phyloP scores from a whole-genome alignment of 2,113 vertebrate species.

The Sisor rabdophorus region DNA sequence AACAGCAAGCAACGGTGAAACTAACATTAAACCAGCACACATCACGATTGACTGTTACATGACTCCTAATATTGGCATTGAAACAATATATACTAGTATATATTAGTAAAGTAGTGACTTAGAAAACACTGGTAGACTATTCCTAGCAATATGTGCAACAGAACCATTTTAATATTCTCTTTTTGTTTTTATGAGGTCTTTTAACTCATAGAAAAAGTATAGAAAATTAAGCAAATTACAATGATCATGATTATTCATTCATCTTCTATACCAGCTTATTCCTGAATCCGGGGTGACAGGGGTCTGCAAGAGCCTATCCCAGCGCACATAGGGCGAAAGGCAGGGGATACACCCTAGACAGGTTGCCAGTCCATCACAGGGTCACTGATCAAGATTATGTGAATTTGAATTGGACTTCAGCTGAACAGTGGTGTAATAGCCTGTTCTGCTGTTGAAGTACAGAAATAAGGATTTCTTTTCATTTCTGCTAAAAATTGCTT shows the following conservation, averaged over 20 bases:
- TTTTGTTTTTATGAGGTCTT: not conserved
- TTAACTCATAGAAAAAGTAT: not conserved
- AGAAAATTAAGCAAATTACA: conserved; percentile 17
- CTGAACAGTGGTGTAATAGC: conserved; percentile 22
- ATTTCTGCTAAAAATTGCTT: not conserved
- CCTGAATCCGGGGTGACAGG: too few species aligned
- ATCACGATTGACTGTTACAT: conserved; percentile 20
- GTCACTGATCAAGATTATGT: conserved; percentile 19
- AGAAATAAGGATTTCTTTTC: conserved; percentile 6
- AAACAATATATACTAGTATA: not conserved
- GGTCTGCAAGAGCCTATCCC: too few species aligned
- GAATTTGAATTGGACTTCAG: not conserved
- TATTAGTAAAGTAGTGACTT: conserved; percentile 5
- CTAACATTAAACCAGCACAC: conserved; percentile 17
- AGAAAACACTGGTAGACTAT: not conserved
- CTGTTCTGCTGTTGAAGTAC: conserved; percentile 12
- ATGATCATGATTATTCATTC: too few species aligned
- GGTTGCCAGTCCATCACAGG: too few species aligned
- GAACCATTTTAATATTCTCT: not conserved
- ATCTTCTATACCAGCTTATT: too few species aligned
- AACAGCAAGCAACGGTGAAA: conserved; percentile 17
- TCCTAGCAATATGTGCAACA: not conserved
- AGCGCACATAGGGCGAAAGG: too few species aligned
- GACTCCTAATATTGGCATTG: not conserved
- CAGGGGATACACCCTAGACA: too few species aligned